Evolutionary conservation across 2,888 invertebrate genomes (phyloP).

Genomic region (Lasioglossum malachurum): DNA sequence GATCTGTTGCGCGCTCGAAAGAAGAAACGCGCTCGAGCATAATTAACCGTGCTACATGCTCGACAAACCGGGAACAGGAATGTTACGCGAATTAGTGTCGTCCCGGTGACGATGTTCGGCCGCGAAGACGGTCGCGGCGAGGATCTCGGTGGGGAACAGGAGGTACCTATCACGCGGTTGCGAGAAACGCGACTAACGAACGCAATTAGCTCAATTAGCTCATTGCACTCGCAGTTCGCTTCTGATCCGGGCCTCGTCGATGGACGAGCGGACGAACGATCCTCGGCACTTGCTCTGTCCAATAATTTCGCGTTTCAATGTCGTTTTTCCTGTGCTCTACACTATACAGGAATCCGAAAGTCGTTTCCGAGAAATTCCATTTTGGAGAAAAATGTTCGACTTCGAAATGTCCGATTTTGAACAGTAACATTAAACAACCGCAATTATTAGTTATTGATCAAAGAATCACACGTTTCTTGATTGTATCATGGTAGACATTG

Average conservation of each 20-base stretch:
- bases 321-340: not conserved
- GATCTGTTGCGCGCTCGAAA: not conserved
- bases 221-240: conserved; percentile 69
- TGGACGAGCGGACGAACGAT: conserved; percentile 41
- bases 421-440: no score
- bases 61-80: not conserved
- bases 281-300: not conserved
- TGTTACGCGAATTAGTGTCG: not conserved
- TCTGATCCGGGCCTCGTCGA: conserved; percentile 60
- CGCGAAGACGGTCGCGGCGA: not conserved
- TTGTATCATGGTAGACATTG: no score
- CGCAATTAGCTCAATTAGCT: conserved; percentile 80
- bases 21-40: conserved; percentile 8
- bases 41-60: conserved; percentile 15
- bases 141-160: conserved; percentile 4
- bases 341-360: no score
- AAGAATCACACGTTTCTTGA: no score
- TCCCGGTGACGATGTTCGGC: not conserved
- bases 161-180: conserved; percentile 42
- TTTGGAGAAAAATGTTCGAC: not conserved
- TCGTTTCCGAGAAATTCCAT: no score
- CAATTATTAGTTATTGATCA: no score
- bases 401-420: no score
- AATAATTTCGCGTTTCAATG: not conserved
- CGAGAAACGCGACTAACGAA: conserved; percentile 71